Percentiles rank a stretch among this genome's conserved stretches.
Conservation (phyloP, 2,113 vertebrate genomes). For the Manacus vitellinus region DNA sequence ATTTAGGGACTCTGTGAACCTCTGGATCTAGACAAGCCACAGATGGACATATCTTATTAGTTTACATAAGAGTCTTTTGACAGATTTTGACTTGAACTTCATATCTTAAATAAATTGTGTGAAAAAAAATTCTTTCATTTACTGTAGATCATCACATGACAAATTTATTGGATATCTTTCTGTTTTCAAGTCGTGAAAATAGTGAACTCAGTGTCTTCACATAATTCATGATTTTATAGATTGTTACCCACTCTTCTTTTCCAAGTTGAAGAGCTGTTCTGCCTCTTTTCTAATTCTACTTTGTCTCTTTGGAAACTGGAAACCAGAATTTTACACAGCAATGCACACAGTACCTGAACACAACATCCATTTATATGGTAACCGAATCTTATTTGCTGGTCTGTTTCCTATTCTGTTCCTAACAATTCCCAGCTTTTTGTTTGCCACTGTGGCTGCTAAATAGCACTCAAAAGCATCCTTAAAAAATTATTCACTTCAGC, state of each 20-base stretch:
- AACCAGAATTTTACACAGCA: background rate
- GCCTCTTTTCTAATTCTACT: background rate
- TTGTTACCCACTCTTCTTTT: background rate
- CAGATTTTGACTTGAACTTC: background rate
- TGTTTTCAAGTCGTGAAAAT: background rate
- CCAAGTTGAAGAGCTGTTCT: background rate
- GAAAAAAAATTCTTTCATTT: background rate
- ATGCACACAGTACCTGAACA: background rate
- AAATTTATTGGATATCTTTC: background rate
- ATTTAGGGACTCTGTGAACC: background rate
- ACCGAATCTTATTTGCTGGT: background rate
- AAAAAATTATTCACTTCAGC: background rate
- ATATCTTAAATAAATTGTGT: background rate
- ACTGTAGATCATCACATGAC: rapidly evolving
- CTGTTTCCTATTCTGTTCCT: background rate
- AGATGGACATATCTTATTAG: background rate
- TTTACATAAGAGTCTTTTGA: background rate
- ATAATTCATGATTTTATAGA: background rate
- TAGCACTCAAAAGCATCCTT: background rate
- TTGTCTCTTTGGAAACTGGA: background rate
- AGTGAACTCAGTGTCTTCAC: background rate
- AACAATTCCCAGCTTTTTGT: background rate
- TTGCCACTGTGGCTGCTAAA: background rate
- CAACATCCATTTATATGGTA: background rate
- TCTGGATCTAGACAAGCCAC: background rate